phyloP scores from a whole-genome alignment of 1,140 invertebrate species.

The Melitaea cinxia region DNA sequence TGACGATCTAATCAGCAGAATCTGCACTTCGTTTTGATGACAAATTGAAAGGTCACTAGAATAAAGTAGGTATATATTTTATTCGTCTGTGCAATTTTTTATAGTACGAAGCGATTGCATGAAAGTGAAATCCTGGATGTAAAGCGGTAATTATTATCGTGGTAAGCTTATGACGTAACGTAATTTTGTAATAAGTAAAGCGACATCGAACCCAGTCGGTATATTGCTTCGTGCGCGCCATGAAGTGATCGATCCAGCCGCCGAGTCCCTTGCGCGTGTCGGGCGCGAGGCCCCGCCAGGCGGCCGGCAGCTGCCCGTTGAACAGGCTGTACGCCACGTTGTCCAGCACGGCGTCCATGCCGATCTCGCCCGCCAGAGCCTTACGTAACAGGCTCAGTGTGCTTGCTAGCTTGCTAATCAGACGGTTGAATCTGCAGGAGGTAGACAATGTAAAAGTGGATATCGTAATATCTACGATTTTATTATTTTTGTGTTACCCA shows the following conservation, averaged over 20 bases:
- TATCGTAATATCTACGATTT: neutral
- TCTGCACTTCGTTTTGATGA: no score
- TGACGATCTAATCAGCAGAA: no score
- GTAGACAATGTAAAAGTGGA: neutral
- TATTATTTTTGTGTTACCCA: no score
- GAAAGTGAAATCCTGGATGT: no score
- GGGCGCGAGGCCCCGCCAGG: slow-evolving; percentile 92
- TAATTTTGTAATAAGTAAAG: no score
- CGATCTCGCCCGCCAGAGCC: slow-evolving; percentile 94
- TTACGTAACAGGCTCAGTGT: slow-evolving; percentile 89
- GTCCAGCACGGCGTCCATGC: slow-evolving; percentile 93
- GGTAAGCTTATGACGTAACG: no score
- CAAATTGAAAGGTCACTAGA: no score
- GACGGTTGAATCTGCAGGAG: slow-evolving; percentile 86
- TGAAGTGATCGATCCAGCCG: slow-evolving; percentile 94
- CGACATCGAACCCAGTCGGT: slow-evolving; percentile 84
- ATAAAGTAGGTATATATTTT: no score
- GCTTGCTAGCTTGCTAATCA: slow-evolving; percentile 87
- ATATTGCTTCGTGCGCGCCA: slow-evolving; percentile 85
- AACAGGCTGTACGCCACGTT: slow-evolving; percentile 90
- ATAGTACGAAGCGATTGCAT: no score
- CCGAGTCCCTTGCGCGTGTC: slow-evolving; percentile 92
- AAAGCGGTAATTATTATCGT: no score
- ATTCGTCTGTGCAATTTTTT: no score
- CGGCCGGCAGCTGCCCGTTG: slow-evolving; percentile 91